Evolutionary conservation across 1,140 invertebrate species (phyloP).

Genomic region (Physella acuta): DNA sequence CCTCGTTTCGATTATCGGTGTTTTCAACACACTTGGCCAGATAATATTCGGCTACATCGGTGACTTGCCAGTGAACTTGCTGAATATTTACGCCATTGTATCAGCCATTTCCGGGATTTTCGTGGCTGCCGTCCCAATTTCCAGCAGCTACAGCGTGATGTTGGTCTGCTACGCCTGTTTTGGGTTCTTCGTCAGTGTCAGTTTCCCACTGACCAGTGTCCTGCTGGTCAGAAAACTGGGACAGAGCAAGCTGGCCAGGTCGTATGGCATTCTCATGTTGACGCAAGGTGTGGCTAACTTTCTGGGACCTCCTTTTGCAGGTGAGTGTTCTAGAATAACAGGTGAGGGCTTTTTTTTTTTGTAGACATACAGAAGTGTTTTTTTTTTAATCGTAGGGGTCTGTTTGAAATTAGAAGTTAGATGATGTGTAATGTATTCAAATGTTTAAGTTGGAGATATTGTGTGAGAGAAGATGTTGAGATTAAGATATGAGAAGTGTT

Average conservation of each 20-base stretch:
- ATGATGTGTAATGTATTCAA: too few species aligned
- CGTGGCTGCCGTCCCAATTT: slow-evolving; percentile 41
- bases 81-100: slow-evolving; percentile 48
- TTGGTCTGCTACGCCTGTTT: slow-evolving; percentile 42
- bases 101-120: slow-evolving; percentile 44
- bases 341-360: too few species aligned
- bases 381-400: too few species aligned
- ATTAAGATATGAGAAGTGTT: too few species aligned
- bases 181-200: slow-evolving; percentile 58
- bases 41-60: slow-evolving; percentile 84
- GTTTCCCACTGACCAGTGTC: slow-evolving; percentile 54
- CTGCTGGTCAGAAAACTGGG: slow-evolving; percentile 56
- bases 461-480: too few species aligned
- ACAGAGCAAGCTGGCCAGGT: slow-evolving; percentile 55
- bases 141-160: slow-evolving; percentile 40
- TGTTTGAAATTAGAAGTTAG: too few species aligned
- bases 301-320: slow-evolving; percentile 54
- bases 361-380: background rate
- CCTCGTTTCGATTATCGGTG: slow-evolving; percentile 86
- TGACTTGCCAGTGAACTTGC: slow-evolving; percentile 65
- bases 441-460: too few species aligned
- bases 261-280: slow-evolving; percentile 57
- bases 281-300: slow-evolving; percentile 56
- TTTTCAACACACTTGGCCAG: slow-evolving; percentile 67
- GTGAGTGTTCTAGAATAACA: slow-evolving; percentile 33